Evolutionary conservation across 2,797 vertebrate species (phyloP).

Genomic region (Bradypodion ventrale): DNA sequence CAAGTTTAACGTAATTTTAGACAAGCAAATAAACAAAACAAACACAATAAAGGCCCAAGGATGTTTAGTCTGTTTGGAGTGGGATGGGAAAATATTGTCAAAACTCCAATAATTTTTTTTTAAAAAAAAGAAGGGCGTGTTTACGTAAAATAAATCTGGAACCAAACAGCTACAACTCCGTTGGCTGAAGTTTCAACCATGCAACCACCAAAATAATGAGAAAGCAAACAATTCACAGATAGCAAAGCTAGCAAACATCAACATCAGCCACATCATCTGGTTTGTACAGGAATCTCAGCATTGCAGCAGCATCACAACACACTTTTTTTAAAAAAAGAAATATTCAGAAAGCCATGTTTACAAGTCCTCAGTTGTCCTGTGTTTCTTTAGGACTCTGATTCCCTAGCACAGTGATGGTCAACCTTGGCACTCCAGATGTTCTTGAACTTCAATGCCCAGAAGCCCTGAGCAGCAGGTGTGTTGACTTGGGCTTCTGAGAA

Average conservation of each 20-base stretch:
- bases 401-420: too few relatives aligned
- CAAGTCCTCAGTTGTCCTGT: neutral
- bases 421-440: too few relatives aligned
- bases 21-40: too few relatives aligned
- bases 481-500: too few relatives aligned
- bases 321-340: neutral
- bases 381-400: too few relatives aligned
- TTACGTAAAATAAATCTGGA: neutral
- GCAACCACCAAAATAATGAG: neutral
- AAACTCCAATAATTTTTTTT: neutral
- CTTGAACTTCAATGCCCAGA: too few relatives aligned
- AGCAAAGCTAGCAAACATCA: neutral
- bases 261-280: neutral
- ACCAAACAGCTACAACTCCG: neutral
- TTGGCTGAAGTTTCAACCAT: neutral
- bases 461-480: too few relatives aligned
- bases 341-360: neutral
- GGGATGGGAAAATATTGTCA: neutral
- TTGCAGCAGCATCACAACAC: neutral
- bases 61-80: neutral
- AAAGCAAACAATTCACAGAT: too few relatives aligned
- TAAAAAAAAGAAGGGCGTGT: neutral
- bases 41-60: too few relatives aligned
- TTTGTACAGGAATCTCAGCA: neutral
- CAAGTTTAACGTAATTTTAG: too few relatives aligned